phyloP scores from a whole-genome alignment of 2,113 vertebrate species.

The Periophthalmodon schlosseri region DNA sequence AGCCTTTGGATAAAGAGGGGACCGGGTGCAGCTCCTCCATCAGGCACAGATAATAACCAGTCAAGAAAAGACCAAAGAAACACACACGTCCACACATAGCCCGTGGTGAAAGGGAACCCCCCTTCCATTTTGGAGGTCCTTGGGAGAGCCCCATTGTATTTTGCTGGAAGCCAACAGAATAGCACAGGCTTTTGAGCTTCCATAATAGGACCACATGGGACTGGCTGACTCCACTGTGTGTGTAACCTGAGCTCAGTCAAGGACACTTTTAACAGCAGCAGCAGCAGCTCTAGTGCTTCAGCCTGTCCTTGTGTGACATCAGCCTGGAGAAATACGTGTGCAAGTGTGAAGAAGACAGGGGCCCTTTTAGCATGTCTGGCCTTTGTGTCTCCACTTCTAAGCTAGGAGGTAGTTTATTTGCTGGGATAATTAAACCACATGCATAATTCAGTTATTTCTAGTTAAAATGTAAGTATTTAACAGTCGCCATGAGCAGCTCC shows the following conservation, averaged over 20 bases:
- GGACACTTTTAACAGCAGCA: constrained; percentile 37
- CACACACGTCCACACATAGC: constrained; percentile 19
- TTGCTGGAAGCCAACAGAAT: constrained; percentile 28
- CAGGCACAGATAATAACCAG: constrained; percentile 3
- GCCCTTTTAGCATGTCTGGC: neutral
- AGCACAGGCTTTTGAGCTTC: constrained; percentile 41
- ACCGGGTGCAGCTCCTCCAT: neutral
- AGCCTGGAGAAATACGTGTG: constrained; percentile 4
- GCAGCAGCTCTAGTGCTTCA: constrained; percentile 10
- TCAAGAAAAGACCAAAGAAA: constrained; percentile 13
- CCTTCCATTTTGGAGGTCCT: constrained; percentile 45
- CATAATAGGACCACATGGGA: constrained; percentile 73
- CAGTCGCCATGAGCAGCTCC: neutral
- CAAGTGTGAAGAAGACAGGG: neutral
- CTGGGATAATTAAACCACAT: constrained; percentile 7
- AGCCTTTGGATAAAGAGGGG: neutral
- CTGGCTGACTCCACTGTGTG: constrained; percentile 30
- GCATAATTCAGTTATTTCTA: constrained; percentile 5
- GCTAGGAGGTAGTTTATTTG: neutral
- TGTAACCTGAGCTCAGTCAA: constrained; percentile 65
- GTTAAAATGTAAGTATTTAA: constrained; percentile 5
- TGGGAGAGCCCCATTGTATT: constrained; percentile 60
- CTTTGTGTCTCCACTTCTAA: neutral
- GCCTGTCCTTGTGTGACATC: constrained; percentile 27
- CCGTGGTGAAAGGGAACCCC: constrained; percentile 57